Evolutionary conservation across 2,888 invertebrate genomes (phyloP).

Genomic region (Malthinus seriepunctatus): DNA sequence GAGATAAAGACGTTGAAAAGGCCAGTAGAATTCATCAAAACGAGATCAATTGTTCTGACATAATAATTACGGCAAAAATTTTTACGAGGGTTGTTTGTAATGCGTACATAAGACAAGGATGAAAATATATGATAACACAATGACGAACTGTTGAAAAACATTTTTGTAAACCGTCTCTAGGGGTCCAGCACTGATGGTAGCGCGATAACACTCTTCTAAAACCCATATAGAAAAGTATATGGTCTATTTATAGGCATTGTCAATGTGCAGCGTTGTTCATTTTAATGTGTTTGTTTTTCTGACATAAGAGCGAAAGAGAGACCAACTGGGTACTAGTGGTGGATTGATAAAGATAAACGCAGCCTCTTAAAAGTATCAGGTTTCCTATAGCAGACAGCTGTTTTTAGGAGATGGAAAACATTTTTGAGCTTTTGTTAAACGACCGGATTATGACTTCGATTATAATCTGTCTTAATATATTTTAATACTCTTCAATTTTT

Average conservation of each 20-base stretch:
- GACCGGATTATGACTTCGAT: slow-evolving; percentile 23
- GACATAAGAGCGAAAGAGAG: slow-evolving; percentile 44
- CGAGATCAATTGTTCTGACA: slow-evolving; percentile 36
- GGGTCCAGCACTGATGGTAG: slow-evolving; percentile 37
- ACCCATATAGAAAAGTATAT: slow-evolving; percentile 52
- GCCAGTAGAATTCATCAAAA: slow-evolving; percentile 33
- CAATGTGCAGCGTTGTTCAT: slow-evolving; percentile 56
- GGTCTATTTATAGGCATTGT: slow-evolving; percentile 58
- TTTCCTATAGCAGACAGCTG: slow-evolving; percentile 56
- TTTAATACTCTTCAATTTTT: too few relatives aligned
- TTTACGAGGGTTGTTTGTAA: slow-evolving; percentile 9
- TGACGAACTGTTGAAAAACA: slow-evolving; percentile 30
- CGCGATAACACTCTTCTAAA: slow-evolving; percentile 40
- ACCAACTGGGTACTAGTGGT: slow-evolving; percentile 5
- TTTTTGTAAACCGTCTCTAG: slow-evolving; percentile 37
- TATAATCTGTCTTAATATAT: slow-evolving; percentile 2
- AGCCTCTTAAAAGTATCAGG: slow-evolving; percentile 57
- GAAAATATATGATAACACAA: neutral
- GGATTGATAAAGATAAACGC: slow-evolving; percentile 34
- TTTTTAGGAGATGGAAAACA: slow-evolving; percentile 52
- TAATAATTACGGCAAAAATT: slow-evolving; percentile 33
- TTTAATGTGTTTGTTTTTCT: slow-evolving; percentile 58
- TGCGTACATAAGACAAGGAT: slow-evolving; percentile 8
- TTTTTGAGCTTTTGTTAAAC: slow-evolving; percentile 29
- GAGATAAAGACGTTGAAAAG: slow-evolving; percentile 33